Percentiles rank a stretch among this genome's conserved stretches.
Evolutionary conservation across 2,888 invertebrate species (phyloP).

Genomic region (Orgyia antiqua): DNA sequence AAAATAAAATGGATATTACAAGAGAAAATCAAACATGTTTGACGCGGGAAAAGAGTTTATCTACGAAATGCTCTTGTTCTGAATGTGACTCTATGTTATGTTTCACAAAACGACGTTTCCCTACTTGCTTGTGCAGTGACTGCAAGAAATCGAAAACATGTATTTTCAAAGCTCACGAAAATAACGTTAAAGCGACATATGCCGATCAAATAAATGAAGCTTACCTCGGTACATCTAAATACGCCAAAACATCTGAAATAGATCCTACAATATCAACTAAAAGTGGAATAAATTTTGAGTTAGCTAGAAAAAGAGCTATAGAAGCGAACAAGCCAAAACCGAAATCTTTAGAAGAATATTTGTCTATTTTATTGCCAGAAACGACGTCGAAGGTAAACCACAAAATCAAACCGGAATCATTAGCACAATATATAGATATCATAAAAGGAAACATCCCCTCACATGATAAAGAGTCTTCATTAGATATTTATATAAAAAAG

Average conservation of each 20-base stretch:
- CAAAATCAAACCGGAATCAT: conserved; percentile 1
- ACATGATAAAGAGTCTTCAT: conserved; percentile 1
- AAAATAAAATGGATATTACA: no score
- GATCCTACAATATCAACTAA: conserved; percentile 1
- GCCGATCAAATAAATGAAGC: neutral
- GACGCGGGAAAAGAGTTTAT: neutral
- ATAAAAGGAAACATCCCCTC: conserved; percentile 3
- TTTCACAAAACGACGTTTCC: conserved; percentile 29
- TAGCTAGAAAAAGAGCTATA: conserved; percentile 3
- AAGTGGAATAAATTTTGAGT: conserved; percentile 2
- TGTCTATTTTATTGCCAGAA: neutral
- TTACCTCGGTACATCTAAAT: conserved; percentile 1
- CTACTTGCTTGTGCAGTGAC: conserved; percentile 7
- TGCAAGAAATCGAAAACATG: neutral
- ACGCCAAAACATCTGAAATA: neutral
- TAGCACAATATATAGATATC: conserved; percentile 4
- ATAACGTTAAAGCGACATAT: neutral
- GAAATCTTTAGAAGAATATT: conserved; percentile 3
- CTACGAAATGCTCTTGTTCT: conserved; percentile 37
- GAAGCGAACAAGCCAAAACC: conserved; percentile 2
- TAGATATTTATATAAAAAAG: conserved; percentile 3
- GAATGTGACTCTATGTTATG: conserved; percentile 37
- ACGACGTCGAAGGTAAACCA: neutral
- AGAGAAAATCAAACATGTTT: neutral
- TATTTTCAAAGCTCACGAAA: neutral